Conservation (phyloP, 2,888 invertebrate genomes). For the Scrobipalpa costella region DNA sequence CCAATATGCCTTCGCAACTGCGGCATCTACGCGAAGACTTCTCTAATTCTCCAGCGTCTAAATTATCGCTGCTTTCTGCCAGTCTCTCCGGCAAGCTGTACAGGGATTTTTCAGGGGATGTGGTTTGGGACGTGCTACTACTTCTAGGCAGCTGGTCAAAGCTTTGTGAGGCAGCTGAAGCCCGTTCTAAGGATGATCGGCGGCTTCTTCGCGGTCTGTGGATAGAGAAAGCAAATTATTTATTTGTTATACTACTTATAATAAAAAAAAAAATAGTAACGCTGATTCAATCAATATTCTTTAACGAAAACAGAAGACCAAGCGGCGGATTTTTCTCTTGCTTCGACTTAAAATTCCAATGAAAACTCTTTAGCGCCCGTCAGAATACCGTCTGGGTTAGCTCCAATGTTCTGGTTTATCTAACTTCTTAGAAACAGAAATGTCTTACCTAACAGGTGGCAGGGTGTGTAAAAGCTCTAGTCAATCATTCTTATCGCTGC, state of each 20-base stretch:
- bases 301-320: no score
- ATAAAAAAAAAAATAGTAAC: background rate
- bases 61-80: slow-evolving; percentile 65
- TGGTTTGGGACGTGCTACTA: slow-evolving; percentile 65
- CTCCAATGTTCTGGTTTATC: no score
- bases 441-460: slow-evolving; percentile 70
- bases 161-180: slow-evolving; percentile 68
- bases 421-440: no score
- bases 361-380: no score
- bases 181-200: slow-evolving; percentile 68
- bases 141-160: slow-evolving; percentile 70
- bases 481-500: slow-evolving; percentile 91
- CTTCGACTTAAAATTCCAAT: no score
- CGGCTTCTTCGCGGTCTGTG: slow-evolving; percentile 73
- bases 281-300: no score
- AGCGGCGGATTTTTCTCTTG: no score
- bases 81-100: slow-evolving; percentile 71
- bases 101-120: slow-evolving; percentile 71
- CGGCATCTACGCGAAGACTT: slow-evolving; percentile 74
- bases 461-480: slow-evolving; percentile 86
- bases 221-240: slow-evolving; percentile 22
- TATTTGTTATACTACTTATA: background rate
- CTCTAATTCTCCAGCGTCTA: slow-evolving; percentile 61
- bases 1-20: slow-evolving; percentile 83
- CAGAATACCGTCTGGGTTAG: no score